phyloP scores from a whole-genome alignment of 53 echinoderm and acorn worm genomes.

The Holothuria scabra region DNA sequence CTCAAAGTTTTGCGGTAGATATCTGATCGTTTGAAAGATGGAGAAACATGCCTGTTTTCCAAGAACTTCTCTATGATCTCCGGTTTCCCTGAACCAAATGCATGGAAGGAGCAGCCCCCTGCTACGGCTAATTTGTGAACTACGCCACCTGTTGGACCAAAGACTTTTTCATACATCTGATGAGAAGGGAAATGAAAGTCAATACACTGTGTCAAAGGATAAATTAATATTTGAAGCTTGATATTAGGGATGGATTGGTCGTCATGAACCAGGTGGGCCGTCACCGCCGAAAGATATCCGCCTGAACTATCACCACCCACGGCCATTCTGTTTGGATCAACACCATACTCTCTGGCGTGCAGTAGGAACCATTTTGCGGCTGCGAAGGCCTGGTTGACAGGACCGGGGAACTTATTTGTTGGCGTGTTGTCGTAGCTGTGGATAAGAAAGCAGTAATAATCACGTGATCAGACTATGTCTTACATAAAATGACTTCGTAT shows the following conservation, averaged over 20 bases:
- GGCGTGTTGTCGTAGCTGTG: conserved; percentile 75
- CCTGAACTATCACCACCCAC: conserved; percentile 85
- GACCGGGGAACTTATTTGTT: conserved; percentile 43
- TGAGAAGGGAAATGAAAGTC: conserved; percentile 76
- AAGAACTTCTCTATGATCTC: neutral
- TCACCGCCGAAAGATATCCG: conserved; percentile 73
- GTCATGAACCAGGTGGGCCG: conserved; percentile 58
- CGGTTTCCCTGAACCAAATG: neutral
- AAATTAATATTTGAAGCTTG: conserved; percentile 37
- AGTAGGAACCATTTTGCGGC: conserved; percentile 67
- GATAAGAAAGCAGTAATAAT: no score
- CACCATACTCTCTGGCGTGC: conserved; percentile 63
- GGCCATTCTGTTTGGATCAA: conserved; percentile 65
- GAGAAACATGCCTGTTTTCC: conserved; percentile 57
- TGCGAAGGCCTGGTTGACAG: conserved; percentile 30
- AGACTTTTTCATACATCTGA: conserved; percentile 34
- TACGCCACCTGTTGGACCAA: neutral
- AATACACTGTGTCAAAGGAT: conserved; percentile 69
- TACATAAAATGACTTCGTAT: no score
- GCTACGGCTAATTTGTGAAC: neutral
- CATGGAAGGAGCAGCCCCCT: neutral
- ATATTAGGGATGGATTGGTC: conserved; percentile 66
- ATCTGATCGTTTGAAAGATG: conserved; percentile 51
- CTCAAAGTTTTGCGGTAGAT: conserved; percentile 18
- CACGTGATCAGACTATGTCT: no score